These are phyloP conservation scores for Hirtodrosophila confusa DNA, from an alignment of 2,888 invertebrate genomes.

Conservation along the genomic window DNA sequence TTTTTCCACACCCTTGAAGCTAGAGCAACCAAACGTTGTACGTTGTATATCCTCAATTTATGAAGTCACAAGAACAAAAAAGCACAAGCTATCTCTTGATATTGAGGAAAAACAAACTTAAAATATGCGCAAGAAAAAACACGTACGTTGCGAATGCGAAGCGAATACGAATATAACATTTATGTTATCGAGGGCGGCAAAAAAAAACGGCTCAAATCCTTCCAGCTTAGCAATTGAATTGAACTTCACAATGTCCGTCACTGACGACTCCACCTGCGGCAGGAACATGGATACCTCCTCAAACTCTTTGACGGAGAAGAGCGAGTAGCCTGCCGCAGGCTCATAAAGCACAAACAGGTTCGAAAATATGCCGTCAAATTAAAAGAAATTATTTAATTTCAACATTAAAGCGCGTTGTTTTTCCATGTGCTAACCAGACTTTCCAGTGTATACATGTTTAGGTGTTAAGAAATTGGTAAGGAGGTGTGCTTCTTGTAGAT, in stretches of 20 bases:
- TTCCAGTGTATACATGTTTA: conserved; percentile 51
- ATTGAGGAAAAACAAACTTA: too few species aligned
- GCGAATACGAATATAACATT: conserved; percentile 98
- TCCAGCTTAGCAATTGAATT: conserved; percentile 94
- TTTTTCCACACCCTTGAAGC: too few species aligned
- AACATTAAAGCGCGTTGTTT: conserved; percentile 40
- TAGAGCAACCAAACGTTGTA: too few species aligned
- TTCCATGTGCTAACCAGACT: conserved; percentile 55
- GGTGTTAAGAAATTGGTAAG: too few species aligned
- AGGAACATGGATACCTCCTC: conserved; percentile 96
- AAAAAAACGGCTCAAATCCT: conserved; percentile 96
- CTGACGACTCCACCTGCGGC: conserved; percentile 95
- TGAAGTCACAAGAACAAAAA: too few species aligned
- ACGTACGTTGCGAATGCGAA: too few species aligned
- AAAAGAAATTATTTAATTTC: conserved; percentile 33
- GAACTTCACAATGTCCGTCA: conserved; percentile 94
- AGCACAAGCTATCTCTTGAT: too few species aligned
- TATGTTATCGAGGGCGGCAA: conserved; percentile 96
- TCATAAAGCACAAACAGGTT: conserved; percentile 92
- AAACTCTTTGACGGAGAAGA: conserved; percentile 96
- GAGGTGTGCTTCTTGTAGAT: too few species aligned
- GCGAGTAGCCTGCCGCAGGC: conserved; percentile 97
- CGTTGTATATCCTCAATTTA: too few species aligned
- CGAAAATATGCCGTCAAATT: conserved; percentile 63
- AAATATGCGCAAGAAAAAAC: too few species aligned